Base-by-base conservation (phyloP, 2,888 invertebrate species). In the Eilema griseolum region DNA sequence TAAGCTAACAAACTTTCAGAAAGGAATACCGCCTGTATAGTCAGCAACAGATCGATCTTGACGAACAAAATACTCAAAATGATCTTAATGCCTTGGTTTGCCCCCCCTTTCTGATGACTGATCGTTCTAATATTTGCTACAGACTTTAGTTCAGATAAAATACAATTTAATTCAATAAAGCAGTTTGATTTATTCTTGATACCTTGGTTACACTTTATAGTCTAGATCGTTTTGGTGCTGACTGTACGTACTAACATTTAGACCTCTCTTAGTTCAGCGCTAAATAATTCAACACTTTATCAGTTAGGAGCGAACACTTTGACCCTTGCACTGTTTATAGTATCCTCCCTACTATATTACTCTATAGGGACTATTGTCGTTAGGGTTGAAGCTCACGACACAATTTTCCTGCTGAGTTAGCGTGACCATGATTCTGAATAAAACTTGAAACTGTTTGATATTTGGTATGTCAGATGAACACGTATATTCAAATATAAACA, bases 241-340 rank as follows among this genome's bases (percentile, higher is more conserved):
- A 67, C 23, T 20, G 26, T 37, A 33, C 10, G 1, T 37, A 59
- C 41, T 23, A 46, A 16, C 3, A 75, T 77, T 67, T 77, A 73
- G 70, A 71, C 67, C 11, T 67, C 72, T 69, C 60, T 57, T 68
- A 70, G 67, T 66, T 52, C 57, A 67, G 4, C 59, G 67, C 77
- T 81, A 77, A 80, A 81, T 80, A 74, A 81, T 81, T 79, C 77
- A 71, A 20, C 68, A 64, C 66, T 80, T 76, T 79, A 79, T 75
- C 79, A 77, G 76, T 74, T 78, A 72, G 73, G 80, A 75, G 60
- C 61, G 71, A 73, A 72, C 79, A 61, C 63, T 72, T 70, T 75
- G 80, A 79, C 71, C 75, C 77, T 77, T 72, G 56, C 57, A 61
- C 14, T 72, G 61, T 68, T 63, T 28, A 67, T 63, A 71, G 8